Evolutionary conservation across 2,797 vertebrate genomes (phyloP), one percentile per base, ranked within the genome.

Genomic region (Pipistrellus nathusii): DNA sequence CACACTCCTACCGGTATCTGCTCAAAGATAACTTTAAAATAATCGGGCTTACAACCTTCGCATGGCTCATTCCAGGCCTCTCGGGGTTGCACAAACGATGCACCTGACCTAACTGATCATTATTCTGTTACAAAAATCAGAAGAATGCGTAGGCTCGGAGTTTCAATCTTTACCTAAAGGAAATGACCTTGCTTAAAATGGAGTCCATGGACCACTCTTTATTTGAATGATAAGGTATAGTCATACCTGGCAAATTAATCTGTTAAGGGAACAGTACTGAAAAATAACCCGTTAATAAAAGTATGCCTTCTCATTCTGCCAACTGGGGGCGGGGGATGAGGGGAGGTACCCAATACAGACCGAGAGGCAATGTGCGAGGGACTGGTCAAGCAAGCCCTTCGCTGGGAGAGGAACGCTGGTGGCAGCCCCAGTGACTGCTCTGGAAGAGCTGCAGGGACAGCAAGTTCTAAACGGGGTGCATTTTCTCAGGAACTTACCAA

Each of bases 71-170:
- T 90, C 77, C 8, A 44, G 66, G 57, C 57, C 69, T 88, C 71
- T 81, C 66, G 25, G 25, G 17, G 46, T 81, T 72, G 75, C n/a
- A 88, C 44, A 91, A 88, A 95, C 0, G 13, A 69, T 62, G 11
- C 10, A 76, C 21, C 14, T n/a, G 12, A 72, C 64, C 53, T 51
- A 87, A 68, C 7, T n/a, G 64, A 86, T 66, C 30, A 13, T 41
- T 80, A 32, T 41, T 86, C 32, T 95, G 93, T 44, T 44, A n/a
- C 66, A 91, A 57, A 94, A 85, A 91, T 64, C 59, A 78, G 30
- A 83, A 32, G 1, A 94, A 87, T 35, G 64, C 46, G 88, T 73
- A 21, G 71, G 35, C 57, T 91, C 62, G 68, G 12, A 90, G 51
- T 15, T 77, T 90, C 73, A 53, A 41, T 62, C 86, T 92, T 93